Evolutionary conservation across 2,888 invertebrate species (phyloP), one percentile per base, ranked within the genome.

Genomic region (Teinopalpus imperialis): DNA sequence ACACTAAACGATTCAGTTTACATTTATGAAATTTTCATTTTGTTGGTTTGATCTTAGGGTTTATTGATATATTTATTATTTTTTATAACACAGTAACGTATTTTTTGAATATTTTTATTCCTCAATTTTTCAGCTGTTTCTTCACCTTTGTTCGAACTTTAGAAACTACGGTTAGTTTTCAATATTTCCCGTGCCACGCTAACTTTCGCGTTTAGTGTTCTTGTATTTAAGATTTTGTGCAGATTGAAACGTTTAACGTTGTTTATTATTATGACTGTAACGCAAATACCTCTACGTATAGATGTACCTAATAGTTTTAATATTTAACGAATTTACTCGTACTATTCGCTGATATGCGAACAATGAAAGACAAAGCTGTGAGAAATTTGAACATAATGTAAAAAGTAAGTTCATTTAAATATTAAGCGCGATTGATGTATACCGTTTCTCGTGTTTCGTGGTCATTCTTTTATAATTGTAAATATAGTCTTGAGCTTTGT

Each of bases 331-430:
- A 85, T 85, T 85, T 83, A 83, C 77, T 81, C 79, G 66, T 81
- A 79, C 73, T 80, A 75, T 69, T 83, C 85, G 86, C 83, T 77
- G 58, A 57, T 59, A 73, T 74, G 87, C 85, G 86, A 85, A 78
- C 79, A 81, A 89, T 85, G 89, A 89, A 89, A 89, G 89, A 89
- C 89, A 89, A 87, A 88, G 81, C 83, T 87, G 88, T 89, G 88
- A 89, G 88, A 89, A 82, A 83, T 82, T 80, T 79, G 75, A 74
- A 80, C 83, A 65, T 85, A 86, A 75, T 86, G 81, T 86, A 85
- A 80, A 81, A 81, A 77, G 76, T 85, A 79, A 83, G 79, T 80
- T 80, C 76, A 75, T 81, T 81, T 76, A 66, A 74, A 73, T 74
- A 65, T 59, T 83, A 80, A 77, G 76, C 69, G 66, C 74, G 61